Conservation (phyloP, 2,888 invertebrate genomes). For the Alviniconcha strummeri region DNA sequence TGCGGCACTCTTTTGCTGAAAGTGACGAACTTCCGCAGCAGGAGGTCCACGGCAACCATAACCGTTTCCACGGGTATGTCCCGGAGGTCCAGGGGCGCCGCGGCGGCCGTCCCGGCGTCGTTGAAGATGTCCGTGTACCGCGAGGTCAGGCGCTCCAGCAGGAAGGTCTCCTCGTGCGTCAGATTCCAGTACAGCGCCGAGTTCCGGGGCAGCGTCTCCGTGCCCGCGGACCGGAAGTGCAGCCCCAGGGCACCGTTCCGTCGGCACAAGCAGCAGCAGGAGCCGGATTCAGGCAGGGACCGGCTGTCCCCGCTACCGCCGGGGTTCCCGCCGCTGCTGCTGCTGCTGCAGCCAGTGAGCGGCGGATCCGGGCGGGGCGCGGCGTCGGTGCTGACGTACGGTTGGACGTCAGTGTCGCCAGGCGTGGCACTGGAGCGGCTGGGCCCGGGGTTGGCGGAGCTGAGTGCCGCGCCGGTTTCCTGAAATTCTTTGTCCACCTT, state of each 20-base stretch:
- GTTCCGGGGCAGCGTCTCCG: neutral
- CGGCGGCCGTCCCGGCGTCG: neutral
- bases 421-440: no score
- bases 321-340: no score
- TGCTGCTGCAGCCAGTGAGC: no score
- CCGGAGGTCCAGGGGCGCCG: neutral
- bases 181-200: constrained; percentile 15
- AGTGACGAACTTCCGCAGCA: constrained; percentile 84
- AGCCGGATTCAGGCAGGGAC: neutral
- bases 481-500: no score
- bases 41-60: constrained; percentile 79
- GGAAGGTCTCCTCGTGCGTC: neutral
- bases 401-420: no score
- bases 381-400: no score
- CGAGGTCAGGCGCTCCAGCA: constrained; percentile 3
- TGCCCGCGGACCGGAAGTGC: neutral
- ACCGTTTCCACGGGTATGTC: constrained; percentile 11
- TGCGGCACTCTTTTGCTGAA: constrained; percentile 80
- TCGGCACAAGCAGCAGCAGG: neutral
- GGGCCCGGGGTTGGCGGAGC: no score
- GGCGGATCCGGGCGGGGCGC: no score
- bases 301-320: no score
- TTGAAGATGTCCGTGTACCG: neutral
- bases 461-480: no score
- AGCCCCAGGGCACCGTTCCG: neutral